Percentiles rank a stretch among this genome's conserved stretches.
Evolutionary conservation across 2,888 invertebrate genomes (phyloP).

Genomic region (Drosophila lacicola): DNA sequence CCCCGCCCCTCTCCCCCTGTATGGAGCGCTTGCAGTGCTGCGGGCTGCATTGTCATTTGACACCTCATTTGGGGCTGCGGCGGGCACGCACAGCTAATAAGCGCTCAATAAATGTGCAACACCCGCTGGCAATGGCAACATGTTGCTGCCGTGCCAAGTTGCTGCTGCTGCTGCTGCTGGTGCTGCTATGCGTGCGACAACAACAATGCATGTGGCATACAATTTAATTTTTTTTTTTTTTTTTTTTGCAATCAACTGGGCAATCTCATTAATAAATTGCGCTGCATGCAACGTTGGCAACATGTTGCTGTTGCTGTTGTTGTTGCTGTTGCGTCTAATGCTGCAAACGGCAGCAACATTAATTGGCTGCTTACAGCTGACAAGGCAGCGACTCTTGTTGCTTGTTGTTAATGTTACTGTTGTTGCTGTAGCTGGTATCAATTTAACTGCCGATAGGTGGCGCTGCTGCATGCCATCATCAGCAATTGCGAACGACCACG

Average conservation of each 20-base stretch:
- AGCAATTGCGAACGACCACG: constrained; percentile 35
- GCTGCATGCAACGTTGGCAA: constrained; percentile 77
- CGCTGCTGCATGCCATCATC: constrained; percentile 76
- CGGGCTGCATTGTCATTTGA: constrained; percentile 79
- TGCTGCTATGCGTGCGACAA: constrained; percentile 59
- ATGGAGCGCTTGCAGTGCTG: background rate
- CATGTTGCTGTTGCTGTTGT: constrained; percentile 49
- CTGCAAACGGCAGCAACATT: constrained; percentile 67
- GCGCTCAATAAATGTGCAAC: constrained; percentile 83
- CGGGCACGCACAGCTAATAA: constrained; percentile 77
- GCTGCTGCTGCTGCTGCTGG: constrained; percentile 14
- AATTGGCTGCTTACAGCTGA: constrained; percentile 77
- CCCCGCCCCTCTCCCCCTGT: background rate
- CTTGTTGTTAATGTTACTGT: constrained; percentile 34
- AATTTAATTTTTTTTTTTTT: constrained; percentile 47
- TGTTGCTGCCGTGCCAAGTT: constrained; percentile 48
- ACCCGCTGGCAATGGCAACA: constrained; percentile 79
- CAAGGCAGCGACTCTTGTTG: constrained; percentile 52
- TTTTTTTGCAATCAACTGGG: constrained; percentile 76
- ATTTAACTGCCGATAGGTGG: constrained; percentile 79
- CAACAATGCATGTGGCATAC: constrained; percentile 61
- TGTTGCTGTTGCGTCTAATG: constrained; percentile 46
- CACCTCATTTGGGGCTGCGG: constrained; percentile 82
- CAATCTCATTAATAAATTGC: constrained; percentile 85
- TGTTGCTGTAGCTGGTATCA: constrained; percentile 46